Base-by-base conservation (phyloP, 2,888 invertebrate genomes). In the Drosophila kambysellisi region DNA sequence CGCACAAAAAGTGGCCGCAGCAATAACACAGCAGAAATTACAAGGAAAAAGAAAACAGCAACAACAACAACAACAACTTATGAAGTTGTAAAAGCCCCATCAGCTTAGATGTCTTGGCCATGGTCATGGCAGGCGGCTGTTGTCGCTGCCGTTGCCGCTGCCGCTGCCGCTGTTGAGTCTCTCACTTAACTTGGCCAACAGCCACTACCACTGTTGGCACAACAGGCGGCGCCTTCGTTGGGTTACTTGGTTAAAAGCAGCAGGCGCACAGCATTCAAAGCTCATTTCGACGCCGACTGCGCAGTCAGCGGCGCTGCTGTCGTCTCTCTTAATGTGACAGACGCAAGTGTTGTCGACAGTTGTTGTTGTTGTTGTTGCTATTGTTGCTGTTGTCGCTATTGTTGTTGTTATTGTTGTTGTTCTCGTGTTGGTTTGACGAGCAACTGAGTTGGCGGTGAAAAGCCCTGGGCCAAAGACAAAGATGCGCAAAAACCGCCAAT, bases 191-290 rank as follows among this genome's bases (percentile, higher is more conserved):
- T 43, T 63, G 74, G 74, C 71, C 72, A 79, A 79, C 72, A 50
- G 53, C 25, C 46, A 46, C 46, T 46, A 25, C 15, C 46, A 46
- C 15, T 46, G 46, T 25, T 69, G 77, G 80, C 79, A 73, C 88
- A 83, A 83, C 85, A 88, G 83, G 88, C 85, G 78, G 83, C 86
- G 86, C 79, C 86, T 88, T 79, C 71, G 68, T 41, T 76, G 72
- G 54, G 57, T 73, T 46, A 72, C 72, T 84, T 89, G 88, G 81
- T 89, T 78, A 74, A 88, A 41, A 84, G 84, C 89, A 89, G 82
- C 85, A 87, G 85, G 89, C 85, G 88, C 75, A 53, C 88, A 89
- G 89, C 82, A 71, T 48, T 78, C 53, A 67, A 73, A 59, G 39
- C 46, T n/a, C 35, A 56, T 8, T 35, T 69, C 50, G 52, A 39